Conservation (phyloP, 1,140 invertebrate genomes). For the Leptonema lineaticorne region DNA sequence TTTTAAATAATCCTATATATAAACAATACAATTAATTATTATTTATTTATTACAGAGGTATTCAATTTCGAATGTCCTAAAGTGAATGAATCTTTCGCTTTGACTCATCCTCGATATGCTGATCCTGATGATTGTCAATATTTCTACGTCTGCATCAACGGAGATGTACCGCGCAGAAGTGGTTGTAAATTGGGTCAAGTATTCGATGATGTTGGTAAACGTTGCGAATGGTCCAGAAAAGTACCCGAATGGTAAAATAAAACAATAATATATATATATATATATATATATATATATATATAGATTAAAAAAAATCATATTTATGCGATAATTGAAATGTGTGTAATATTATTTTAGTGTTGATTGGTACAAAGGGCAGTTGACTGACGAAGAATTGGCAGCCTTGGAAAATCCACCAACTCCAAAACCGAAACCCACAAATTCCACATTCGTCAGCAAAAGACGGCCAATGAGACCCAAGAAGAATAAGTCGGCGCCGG, state of each 20-base stretch:
- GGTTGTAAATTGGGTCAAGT: slow-evolving; percentile 89
- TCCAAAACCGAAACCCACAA: slow-evolving; percentile 60
- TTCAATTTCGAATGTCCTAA: slow-evolving; percentile 81
- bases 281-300: background rate
- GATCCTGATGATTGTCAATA: slow-evolving; percentile 89
- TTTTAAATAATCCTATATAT: slow-evolving; percentile 2
- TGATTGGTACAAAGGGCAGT: slow-evolving; percentile 82
- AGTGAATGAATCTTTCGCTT: slow-evolving; percentile 68
- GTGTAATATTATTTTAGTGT: slow-evolving; percentile 65
- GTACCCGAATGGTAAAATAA: slow-evolving; percentile 83
- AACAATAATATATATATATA: background rate
- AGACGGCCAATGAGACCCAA: slow-evolving; percentile 55
- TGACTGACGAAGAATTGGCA: slow-evolving; percentile 78
- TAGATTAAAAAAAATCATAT: background rate
- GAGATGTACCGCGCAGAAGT: slow-evolving; percentile 74
- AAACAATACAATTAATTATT: background rate
- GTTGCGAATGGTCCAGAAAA: slow-evolving; percentile 85
- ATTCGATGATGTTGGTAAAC: slow-evolving; percentile 80
- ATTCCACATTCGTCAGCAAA: slow-evolving; percentile 57
- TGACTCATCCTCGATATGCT: slow-evolving; percentile 81
- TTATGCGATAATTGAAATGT: slow-evolving; percentile 1
- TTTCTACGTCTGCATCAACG: slow-evolving; percentile 91
- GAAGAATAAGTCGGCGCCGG: slow-evolving; percentile 33
- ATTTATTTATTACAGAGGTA: slow-evolving; percentile 60
- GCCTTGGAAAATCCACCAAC: slow-evolving; percentile 73